Evolutionary conservation across 2,797 vertebrate species (phyloP), one percentile per base, ranked within the genome.

Genomic region (Melanotaenia nigrans): DNA sequence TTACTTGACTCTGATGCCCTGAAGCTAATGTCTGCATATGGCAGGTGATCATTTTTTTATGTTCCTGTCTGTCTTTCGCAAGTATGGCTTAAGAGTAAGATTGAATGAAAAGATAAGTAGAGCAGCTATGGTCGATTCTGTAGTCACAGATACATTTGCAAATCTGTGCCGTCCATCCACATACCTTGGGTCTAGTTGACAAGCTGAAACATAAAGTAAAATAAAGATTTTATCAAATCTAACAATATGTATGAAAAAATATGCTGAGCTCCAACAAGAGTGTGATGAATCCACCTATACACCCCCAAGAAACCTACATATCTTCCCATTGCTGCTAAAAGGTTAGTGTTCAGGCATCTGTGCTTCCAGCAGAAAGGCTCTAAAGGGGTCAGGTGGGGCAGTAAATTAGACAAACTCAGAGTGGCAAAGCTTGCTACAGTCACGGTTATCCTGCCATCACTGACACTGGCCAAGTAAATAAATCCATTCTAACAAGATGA

Each of bases 21-120:
- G 9, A 60, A 35, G 53, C 8, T 49, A 30, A 75, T 68, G 62
- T 54, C n/a, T 35, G 10, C 45, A 75, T 60, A 40, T 18, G 60
- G 25, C 7, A 58, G 13, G 1, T 51, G 59, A 30, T 24, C 6
- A n/a, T 20, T 18, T 68, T 30, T 35, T 30, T 13, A 33, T 47
- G 14, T 42, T 42, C 40, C 40, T 38, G 36, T 20, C 3, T 38
- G 14, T 20, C 14, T 20, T 47, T 25, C 24, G 6, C 1, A 42
- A 22, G 20, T 32, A 20, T 5, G 30, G 53, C 7, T 30, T 45
- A 2, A n/a, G 12, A 24, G 8, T 36, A 16, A 64, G 13, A 53
- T 1, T 8, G 12, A 33, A 9, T 33, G 2, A n/a, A 20, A 32
- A 20, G 4, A 10, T 16, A 16, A 30, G 16, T 16, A 47, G 40